Conservation (phyloP, 2,797 vertebrate genomes). For the Anabacerthia variegaticeps region DNA sequence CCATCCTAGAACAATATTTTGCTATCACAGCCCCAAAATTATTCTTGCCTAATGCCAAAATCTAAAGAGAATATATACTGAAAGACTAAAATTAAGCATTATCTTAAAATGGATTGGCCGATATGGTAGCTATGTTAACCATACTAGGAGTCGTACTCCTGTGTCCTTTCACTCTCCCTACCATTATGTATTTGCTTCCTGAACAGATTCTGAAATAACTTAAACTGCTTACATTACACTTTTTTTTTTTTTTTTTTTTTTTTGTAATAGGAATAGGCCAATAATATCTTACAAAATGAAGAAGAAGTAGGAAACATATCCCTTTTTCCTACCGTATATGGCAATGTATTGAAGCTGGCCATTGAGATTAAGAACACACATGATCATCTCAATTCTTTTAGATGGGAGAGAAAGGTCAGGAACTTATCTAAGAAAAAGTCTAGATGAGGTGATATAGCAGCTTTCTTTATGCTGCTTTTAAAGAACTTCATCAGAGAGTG, state of each 20-base stretch:
- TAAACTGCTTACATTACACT: background rate
- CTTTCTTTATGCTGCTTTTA: slow-evolving; percentile 37
- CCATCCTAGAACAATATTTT: background rate
- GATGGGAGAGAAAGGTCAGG: slow-evolving; percentile 17
- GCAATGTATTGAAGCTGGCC: background rate
- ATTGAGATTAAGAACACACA: slow-evolving; percentile 19
- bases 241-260: background rate
- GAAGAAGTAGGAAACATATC: background rate
- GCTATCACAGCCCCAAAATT: background rate
- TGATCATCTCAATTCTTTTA: background rate
- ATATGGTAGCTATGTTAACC: background rate
- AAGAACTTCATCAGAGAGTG: slow-evolving; percentile 30
- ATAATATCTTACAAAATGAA: background rate
- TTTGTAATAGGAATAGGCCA: background rate
- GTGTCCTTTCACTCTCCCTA: background rate
- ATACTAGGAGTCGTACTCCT: rapidly evolving
- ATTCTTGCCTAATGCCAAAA: background rate
- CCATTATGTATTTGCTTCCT: background rate
- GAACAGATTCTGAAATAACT: background rate
- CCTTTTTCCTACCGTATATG: background rate
- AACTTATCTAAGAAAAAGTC: background rate
- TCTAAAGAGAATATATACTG: background rate
- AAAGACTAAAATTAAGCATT: background rate
- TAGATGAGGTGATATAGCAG: slow-evolving; percentile 8
- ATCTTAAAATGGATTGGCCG: background rate